Conservation (phyloP, 2,888 invertebrate species). For the Aethes cnicana region DNA sequence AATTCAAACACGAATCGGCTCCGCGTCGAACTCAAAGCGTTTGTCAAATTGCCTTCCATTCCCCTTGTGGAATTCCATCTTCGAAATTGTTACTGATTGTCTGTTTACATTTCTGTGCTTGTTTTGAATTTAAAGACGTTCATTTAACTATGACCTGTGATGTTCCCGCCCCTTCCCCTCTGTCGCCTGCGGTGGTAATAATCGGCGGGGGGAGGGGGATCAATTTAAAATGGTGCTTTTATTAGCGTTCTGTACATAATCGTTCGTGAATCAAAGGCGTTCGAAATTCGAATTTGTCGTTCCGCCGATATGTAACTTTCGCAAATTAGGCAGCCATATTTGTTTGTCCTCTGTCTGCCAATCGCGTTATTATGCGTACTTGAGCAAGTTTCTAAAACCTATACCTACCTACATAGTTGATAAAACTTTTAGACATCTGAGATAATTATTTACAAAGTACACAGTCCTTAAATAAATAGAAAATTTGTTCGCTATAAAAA, state of each 20-base stretch:
- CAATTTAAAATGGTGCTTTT: conserved; percentile 59
- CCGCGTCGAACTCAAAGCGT: conserved; percentile 48
- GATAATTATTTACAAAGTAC: no score
- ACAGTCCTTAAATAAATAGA: no score
- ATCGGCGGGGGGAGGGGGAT: conserved; percentile 38
- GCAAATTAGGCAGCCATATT: conserved; percentile 54
- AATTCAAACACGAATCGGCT: conserved; percentile 47
- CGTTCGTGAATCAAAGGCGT: conserved; percentile 65
- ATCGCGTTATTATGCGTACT: conserved; percentile 21
- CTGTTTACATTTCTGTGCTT: conserved; percentile 76
- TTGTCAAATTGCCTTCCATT: conserved; percentile 61
- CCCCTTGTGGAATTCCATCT: conserved; percentile 63
- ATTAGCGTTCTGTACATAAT: conserved; percentile 66
- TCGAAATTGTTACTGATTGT: conserved; percentile 78
- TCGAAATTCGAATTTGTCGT: conserved; percentile 55
- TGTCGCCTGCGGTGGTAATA: conserved; percentile 35
- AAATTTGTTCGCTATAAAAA: conserved; percentile 25
- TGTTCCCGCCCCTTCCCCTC: conserved; percentile 38
- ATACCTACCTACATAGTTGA: no score
- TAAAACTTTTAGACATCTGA: no score
- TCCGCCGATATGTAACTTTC: conserved; percentile 62
- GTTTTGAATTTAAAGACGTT: conserved; percentile 69
- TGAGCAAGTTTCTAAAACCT: neutral
- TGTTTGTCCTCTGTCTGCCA: conserved; percentile 48
- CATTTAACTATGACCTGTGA: conserved; percentile 53